Conservation (phyloP, 2,113 vertebrate species). For the Centropristis striata region DNA sequence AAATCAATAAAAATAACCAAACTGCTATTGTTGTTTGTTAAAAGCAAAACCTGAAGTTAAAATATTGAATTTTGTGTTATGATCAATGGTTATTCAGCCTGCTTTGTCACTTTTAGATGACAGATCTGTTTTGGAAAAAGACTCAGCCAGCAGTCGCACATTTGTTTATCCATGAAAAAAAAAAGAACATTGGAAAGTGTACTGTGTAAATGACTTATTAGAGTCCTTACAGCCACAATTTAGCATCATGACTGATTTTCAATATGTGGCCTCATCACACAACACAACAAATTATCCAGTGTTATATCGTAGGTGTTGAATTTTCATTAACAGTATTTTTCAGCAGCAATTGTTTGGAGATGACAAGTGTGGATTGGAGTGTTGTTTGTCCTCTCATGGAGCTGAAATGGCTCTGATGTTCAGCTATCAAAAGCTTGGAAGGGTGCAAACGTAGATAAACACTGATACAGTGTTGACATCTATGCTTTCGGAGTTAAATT, state of each 20-base stretch:
- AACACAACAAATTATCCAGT: constrained; percentile 35
- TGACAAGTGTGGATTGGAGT: constrained; percentile 53
- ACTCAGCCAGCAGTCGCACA: neutral
- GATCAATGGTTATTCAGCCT: neutral
- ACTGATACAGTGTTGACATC: constrained; percentile 49
- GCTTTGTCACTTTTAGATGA: neutral
- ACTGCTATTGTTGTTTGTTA: neutral
- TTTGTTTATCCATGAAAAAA: constrained; percentile 11
- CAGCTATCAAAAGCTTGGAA: constrained; percentile 40
- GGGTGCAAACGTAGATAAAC: constrained; percentile 52
- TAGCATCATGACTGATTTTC: constrained; percentile 14
- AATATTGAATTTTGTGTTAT: neutral
- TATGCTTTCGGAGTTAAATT: constrained; percentile 26
- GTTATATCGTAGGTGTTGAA: constrained; percentile 30
- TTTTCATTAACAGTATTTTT: constrained; percentile 48
- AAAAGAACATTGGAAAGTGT: neutral
- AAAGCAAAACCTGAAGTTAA: neutral
- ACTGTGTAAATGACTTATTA: neutral
- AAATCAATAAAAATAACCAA: neutral
- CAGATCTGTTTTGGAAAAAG: constrained; percentile 5
- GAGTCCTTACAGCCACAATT: constrained; percentile 9
- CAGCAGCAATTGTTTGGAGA: constrained; percentile 36
- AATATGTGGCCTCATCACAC: constrained; percentile 15
- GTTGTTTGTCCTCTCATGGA: constrained; percentile 47
- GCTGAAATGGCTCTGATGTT: constrained; percentile 36